Evolutionary conservation across 2,113 vertebrate genomes (phyloP).

Genomic region (Girardinichthys multiradiatus): DNA sequence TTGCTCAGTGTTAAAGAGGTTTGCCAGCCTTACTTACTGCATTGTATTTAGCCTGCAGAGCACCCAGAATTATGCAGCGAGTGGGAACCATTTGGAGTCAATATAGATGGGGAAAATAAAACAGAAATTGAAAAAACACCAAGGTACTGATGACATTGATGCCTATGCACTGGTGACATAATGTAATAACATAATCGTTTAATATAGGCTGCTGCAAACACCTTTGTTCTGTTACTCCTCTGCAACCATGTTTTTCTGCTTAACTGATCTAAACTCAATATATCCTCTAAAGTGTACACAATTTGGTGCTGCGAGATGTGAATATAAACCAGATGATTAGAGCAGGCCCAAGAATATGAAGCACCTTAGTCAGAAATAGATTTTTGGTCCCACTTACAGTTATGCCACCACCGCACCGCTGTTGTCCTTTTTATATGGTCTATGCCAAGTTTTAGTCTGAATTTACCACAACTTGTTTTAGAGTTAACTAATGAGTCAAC

Average conservation of each 20-base stretch:
- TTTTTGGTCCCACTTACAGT: no score
- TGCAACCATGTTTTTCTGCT: not conserved
- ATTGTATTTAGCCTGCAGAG: slow-evolving; percentile 27
- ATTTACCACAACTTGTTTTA: no score
- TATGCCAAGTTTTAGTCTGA: no score
- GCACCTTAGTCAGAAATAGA: no score
- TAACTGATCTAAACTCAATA: not conserved
- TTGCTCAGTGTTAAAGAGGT: not conserved
- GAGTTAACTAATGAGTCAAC: no score
- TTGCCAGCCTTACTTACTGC: not conserved
- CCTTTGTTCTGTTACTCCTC: slow-evolving; percentile 14
- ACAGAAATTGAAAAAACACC: slow-evolving; percentile 21
- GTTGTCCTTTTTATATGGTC: no score
- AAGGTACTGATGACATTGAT: slow-evolving; percentile 19
- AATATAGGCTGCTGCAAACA: slow-evolving; percentile 7
- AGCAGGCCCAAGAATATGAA: no score
- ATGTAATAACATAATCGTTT: slow-evolving; percentile 21
- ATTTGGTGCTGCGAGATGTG: not conserved
- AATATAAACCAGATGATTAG: no score
- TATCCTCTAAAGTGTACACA: not conserved
- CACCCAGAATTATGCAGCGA: slow-evolving; percentile 20
- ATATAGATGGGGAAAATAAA: slow-evolving; percentile 9
- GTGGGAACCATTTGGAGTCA: slow-evolving; percentile 45
- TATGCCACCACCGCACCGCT: no score
- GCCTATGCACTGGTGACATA: slow-evolving; percentile 21